Conservation (phyloP, 2,797 vertebrate species). For the Limnodromus scolopaceus region DNA sequence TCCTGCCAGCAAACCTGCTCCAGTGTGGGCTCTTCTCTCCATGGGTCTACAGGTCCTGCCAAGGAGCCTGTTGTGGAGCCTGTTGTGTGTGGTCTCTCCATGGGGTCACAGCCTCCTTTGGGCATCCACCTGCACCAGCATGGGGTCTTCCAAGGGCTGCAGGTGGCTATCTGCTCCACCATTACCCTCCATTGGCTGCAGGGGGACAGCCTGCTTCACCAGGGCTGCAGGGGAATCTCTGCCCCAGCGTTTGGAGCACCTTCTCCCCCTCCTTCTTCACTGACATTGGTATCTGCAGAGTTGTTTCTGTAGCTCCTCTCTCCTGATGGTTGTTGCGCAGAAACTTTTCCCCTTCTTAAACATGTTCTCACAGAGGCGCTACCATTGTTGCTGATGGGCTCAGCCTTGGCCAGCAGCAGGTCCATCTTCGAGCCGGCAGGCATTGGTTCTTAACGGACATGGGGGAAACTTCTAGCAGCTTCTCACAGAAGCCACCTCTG, state of each 20-base stretch:
- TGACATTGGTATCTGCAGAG: neutral
- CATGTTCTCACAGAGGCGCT: neutral
- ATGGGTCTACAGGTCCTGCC: neutral
- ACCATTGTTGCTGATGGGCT: neutral
- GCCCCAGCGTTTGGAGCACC: neutral
- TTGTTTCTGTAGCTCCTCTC: neutral
- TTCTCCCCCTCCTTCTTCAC: neutral
- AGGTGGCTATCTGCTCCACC: neutral
- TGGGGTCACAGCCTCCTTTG: neutral
- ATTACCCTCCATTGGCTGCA: neutral
- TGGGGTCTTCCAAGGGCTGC: neutral
- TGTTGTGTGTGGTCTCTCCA: neutral
- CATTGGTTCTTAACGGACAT: neutral
- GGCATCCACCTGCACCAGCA: neutral
- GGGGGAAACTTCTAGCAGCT: neutral
- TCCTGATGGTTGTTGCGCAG: neutral
- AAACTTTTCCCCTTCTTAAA: neutral
- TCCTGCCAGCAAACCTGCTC: neutral
- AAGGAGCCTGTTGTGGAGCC: neutral
- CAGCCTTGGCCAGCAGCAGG: neutral
- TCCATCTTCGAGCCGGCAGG: neutral
- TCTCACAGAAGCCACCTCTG: neutral
- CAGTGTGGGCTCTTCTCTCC: neutral
- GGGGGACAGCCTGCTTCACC: neutral
- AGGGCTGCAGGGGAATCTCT: neutral